phyloP scores from a whole-genome alignment of 2,113 vertebrate genomes.

The Xenotilapia flavipinnis region DNA sequence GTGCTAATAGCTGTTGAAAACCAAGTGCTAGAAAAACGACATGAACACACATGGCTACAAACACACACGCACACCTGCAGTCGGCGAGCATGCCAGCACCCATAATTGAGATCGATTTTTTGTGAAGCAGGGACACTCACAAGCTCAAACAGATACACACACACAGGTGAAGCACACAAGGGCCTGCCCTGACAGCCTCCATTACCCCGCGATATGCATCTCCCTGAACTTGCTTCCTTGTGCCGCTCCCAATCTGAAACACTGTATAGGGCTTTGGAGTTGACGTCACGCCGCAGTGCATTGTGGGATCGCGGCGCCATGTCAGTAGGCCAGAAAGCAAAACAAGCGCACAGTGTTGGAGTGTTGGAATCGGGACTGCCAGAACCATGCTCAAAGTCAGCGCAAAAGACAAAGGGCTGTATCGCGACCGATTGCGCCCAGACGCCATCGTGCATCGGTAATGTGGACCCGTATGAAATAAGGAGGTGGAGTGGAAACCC shows the following conservation, averaged over 20 bases:
- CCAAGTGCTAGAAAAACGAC: not conserved
- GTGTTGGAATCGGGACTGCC: not conserved
- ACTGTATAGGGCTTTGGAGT: not conserved
- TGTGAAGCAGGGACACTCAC: not conserved
- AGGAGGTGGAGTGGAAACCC: not conserved
- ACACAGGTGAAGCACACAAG: not conserved
- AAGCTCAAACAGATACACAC: rapidly evolving
- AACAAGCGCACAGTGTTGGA: rapidly evolving
- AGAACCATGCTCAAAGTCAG: not conserved
- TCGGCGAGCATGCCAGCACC: not conserved
- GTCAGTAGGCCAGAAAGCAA: not conserved
- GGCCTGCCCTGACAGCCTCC: not conserved
- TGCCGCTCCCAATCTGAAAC: not conserved
- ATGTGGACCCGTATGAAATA: not conserved
- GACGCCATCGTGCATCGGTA: not conserved
- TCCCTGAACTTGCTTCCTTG: not conserved
- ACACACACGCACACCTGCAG: not conserved
- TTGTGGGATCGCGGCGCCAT: not conserved
- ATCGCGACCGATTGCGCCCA: not conserved
- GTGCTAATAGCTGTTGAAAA: not conserved
- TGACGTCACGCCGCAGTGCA: not conserved
- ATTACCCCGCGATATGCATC: not conserved
- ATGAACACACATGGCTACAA: not conserved
- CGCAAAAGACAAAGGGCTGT: not conserved
- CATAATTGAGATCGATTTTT: not conserved